These are phyloP conservation scores for Diorhabda sublineata DNA, from an alignment of 1,140 invertebrate genomes.

Conservation along the genomic window DNA sequence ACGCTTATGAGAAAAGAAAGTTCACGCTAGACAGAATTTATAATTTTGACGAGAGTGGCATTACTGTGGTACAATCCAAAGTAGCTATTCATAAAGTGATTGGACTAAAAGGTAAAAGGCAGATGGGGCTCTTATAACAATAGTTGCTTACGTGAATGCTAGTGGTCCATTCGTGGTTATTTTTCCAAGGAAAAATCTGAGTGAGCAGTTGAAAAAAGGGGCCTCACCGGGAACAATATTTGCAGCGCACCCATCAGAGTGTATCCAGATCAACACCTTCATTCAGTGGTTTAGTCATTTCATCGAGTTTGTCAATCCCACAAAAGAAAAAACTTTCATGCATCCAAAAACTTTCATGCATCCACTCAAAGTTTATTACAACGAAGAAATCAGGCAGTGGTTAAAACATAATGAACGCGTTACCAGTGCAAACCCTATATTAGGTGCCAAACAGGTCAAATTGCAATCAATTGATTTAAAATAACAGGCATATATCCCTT, in stretches of 20 bases:
- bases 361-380: conserved; percentile 31
- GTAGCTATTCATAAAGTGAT: not conserved
- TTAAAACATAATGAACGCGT: conserved; percentile 16
- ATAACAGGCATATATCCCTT: conserved; percentile 24
- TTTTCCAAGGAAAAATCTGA: conserved; percentile 40
- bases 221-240: conserved; percentile 39
- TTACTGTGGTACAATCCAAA: conserved; percentile 8
- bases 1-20: no score
- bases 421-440: conserved; percentile 19
- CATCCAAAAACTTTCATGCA: conserved; percentile 35
- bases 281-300: conserved; percentile 40
- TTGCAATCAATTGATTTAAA: conserved; percentile 31
- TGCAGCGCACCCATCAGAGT: conserved; percentile 40
- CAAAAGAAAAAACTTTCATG: conserved; percentile 32
- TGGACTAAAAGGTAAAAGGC: conserved; percentile 1
- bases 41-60: not conserved
- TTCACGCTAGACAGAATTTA: no score
- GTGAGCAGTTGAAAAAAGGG: conserved; percentile 28
- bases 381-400: conserved; percentile 25
- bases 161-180: conserved; percentile 43
- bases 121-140: conserved; percentile 45
- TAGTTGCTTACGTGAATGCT: conserved; percentile 40
- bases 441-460: conserved; percentile 18
- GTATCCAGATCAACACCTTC: conserved; percentile 29
- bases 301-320: conserved; percentile 25